phyloP scores from a whole-genome alignment of 2,797 vertebrate genomes.

The Cynopterus sphinx region DNA sequence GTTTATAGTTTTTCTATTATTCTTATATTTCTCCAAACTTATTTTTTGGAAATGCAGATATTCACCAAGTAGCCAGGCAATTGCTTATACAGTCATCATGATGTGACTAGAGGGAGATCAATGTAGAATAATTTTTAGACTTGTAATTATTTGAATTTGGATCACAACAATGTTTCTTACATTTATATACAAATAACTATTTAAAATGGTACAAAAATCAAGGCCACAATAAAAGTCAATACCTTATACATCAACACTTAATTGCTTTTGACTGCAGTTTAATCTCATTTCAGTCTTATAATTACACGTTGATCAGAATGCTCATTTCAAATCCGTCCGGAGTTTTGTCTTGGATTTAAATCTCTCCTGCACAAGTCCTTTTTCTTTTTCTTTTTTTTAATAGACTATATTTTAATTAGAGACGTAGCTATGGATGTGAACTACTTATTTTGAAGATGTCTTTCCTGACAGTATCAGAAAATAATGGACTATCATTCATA shows the following conservation, averaged over 20 bases:
- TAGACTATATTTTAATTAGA: slow-evolving; percentile 79
- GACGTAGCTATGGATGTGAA: slow-evolving; percentile 41
- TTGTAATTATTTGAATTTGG: slow-evolving; percentile 12
- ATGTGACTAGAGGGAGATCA: not conserved
- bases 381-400: not conserved
- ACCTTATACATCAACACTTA: not conserved
- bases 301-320: not conserved
- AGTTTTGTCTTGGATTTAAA: not conserved
- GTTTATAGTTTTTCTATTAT: not conserved
- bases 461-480: not conserved
- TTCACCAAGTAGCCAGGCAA: not conserved
- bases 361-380: not conserved
- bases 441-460: not conserved
- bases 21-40: not conserved
- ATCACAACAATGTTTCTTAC: not conserved
- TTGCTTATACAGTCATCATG: not conserved
- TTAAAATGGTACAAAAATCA: slow-evolving; percentile 13
- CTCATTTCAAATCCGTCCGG: not conserved
- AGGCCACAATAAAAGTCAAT: slow-evolving; percentile 11
- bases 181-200: slow-evolving; percentile 27
- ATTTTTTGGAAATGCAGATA: not conserved
- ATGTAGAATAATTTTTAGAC: slow-evolving; percentile 26
- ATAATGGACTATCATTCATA: not conserved
- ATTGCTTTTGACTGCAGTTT: not conserved
- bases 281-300: not conserved